phyloP scores from a whole-genome alignment of 2,888 invertebrate species.

The Corythucha ciliata region DNA sequence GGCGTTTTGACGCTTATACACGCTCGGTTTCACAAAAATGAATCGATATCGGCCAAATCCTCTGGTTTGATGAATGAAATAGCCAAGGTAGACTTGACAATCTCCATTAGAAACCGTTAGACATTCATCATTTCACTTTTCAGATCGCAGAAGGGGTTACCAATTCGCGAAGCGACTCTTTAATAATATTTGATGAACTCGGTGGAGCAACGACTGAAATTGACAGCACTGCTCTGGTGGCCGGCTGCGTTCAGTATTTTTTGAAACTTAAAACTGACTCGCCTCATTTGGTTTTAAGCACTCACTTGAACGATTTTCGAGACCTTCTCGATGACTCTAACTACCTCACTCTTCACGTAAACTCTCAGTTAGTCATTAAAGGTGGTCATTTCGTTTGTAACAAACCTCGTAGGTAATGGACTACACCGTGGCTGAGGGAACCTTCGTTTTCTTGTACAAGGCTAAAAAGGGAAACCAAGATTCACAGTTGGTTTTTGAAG shows the following conservation, averaged over 20 bases:
- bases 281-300: constrained; percentile 67
- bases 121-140: constrained; percentile 26
- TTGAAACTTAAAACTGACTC: constrained; percentile 47
- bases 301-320: constrained; percentile 48
- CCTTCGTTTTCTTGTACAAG: constrained; percentile 58
- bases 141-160: constrained; percentile 64
- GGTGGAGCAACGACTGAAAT: constrained; percentile 70
- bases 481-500: constrained; percentile 16
- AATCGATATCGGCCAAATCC: constrained; percentile 66
- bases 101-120: constrained; percentile 10
- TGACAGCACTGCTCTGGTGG: constrained; percentile 66
- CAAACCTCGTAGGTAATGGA: constrained; percentile 40
- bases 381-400: no score
- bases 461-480: constrained; percentile 49
- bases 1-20: constrained; percentile 64
- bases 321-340: constrained; percentile 23
- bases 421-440: constrained; percentile 48
- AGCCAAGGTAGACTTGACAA: constrained; percentile 53
- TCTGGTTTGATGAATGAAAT: constrained; percentile 81
- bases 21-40: constrained; percentile 63
- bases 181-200: constrained; percentile 82
- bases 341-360: no score
- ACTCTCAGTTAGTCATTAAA: no score
- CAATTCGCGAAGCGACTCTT: constrained; percentile 53
- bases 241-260: constrained; percentile 59